Evolutionary conservation across 1,140 invertebrate genomes (phyloP), one percentile per base, ranked within the genome.

Genomic region (Olivierus martensii): DNA sequence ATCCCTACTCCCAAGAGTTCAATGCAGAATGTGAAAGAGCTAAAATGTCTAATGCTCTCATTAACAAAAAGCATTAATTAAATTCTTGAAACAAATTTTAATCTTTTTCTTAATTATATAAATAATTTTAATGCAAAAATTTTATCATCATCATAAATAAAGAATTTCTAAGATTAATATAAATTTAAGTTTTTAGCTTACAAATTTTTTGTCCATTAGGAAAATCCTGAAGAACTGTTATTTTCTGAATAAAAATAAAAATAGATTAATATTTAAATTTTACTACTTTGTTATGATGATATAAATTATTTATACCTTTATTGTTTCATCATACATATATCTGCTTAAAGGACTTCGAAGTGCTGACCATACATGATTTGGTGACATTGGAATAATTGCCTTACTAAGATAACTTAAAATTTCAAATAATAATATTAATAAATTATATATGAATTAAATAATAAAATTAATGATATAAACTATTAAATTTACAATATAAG

Each of bases 281-380:
- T 19, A 45, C n/a, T 18, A 21, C 19, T 28, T 17, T 18, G 4
- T 3, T 4, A 18, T n/a, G 10, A 14, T 28, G 36, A 11, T 35
- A 14, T 28, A 15, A 19, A 9, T 14, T 18, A 7, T 9, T 19
- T 12, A 15, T 50, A 56, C 54, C 54, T 56, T 56, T 2, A 52
- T 49, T 42, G 49, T 51, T 52, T 56, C 49, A 44, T 56, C 54
- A 43, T n/a, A 51, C 34, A 51, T 48, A 43, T 51, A 56, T 15
- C 54, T 35, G 17, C 47, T 51, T 47, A 44, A 36, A 28, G 54
- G 54, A 43, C 51, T 56, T 51, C 51, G 51, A 4, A 56, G 44
- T 51, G 19, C 47, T 28, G 42, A 51, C 54, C 54, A 56, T 28
- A 43, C 39, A 37, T 47, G 45, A 41, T 52, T 36, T 10, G 39